Percentiles rank a stretch among this genome's conserved stretches.
Conservation (phyloP, 2,113 vertebrate genomes). For the Podarcis cretensis region DNA sequence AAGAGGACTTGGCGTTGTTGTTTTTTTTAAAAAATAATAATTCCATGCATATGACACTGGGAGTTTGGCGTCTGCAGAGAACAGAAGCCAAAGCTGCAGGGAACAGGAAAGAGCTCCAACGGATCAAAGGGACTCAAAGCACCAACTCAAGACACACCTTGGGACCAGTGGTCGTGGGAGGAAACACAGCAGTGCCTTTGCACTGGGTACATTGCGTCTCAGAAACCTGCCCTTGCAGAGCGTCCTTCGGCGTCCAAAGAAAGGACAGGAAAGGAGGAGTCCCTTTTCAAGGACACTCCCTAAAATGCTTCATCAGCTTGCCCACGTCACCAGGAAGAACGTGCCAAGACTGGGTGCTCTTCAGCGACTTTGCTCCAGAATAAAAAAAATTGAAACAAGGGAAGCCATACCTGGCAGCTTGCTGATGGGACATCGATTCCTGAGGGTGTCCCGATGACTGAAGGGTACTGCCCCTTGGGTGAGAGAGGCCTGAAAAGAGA, state of each 20-base stretch:
- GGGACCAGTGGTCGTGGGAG: background rate
- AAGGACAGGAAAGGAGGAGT: background rate
- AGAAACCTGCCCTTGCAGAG: background rate
- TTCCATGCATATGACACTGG: background rate
- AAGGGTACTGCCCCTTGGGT: background rate
- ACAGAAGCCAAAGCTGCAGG: background rate
- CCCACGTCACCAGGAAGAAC: background rate
- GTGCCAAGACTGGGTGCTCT: background rate
- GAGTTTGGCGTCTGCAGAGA: background rate
- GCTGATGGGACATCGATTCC: background rate
- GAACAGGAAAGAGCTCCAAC: too few species aligned
- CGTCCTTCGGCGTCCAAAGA: background rate
- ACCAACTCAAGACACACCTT: background rate
- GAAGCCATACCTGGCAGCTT: background rate
- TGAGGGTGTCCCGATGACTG: background rate
- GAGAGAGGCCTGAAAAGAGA: background rate
- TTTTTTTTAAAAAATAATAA: too few species aligned
- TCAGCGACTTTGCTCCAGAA: background rate
- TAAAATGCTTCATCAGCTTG: background rate
- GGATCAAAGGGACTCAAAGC: background rate
- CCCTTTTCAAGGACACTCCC: background rate
- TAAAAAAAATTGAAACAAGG: background rate
- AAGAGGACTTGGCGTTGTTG: too few species aligned
- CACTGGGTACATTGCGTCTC: background rate
- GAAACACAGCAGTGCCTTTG: background rate